Conservation (phyloP, 1,140 invertebrate genomes). For the Leptonema lineaticorne region DNA sequence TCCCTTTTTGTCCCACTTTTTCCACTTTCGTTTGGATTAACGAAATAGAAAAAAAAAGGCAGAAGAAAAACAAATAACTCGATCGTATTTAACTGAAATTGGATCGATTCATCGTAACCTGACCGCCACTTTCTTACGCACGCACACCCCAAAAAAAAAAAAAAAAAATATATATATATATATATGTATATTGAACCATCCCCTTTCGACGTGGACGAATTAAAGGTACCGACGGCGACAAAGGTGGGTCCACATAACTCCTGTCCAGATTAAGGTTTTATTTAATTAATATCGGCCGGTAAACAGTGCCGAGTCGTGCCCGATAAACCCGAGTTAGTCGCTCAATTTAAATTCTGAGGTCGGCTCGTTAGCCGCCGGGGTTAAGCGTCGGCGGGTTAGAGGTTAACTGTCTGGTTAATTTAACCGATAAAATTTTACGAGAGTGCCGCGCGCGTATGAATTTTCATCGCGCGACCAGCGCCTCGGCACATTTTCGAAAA, state of each 20-base stretch:
- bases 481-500: too few relatives aligned
- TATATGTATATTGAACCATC: too few relatives aligned
- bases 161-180: too few relatives aligned
- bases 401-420: conserved; percentile 9
- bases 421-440: conserved; percentile 10
- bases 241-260: neutral
- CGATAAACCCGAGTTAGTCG: neutral
- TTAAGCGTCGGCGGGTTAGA: conserved; percentile 5
- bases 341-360: conserved; percentile 13
- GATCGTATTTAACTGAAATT: too few relatives aligned
- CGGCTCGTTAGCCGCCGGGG: conserved; percentile 8
- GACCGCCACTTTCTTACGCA: too few relatives aligned
- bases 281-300: neutral
- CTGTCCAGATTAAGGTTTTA: neutral
- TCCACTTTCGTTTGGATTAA: too few relatives aligned
- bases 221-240: neutral
- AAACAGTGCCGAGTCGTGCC: neutral
- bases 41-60: too few relatives aligned
- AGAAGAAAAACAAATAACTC: too few relatives aligned
- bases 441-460: neutral
- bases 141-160: too few relatives aligned
- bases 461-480: too few relatives aligned
- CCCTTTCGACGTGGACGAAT: neutral
- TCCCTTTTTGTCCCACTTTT: too few relatives aligned
- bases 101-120: too few relatives aligned